Evolutionary conservation across 2,888 invertebrate species (phyloP).

Genomic region (Dorcus hopei): DNA sequence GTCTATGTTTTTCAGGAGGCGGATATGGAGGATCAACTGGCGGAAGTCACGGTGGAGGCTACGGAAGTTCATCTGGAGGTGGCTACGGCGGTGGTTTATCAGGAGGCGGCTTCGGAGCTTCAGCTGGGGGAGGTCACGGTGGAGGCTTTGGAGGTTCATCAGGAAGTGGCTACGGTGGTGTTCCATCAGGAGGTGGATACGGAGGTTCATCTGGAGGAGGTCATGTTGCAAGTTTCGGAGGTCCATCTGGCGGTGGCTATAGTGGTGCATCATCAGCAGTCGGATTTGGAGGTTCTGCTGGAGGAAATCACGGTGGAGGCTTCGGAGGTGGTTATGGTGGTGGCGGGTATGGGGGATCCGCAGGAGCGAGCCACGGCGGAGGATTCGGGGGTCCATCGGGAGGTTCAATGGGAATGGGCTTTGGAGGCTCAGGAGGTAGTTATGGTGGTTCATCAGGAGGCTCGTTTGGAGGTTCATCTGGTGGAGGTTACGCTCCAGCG

Average conservation of each 20-base stretch:
- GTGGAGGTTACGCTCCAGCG: neutral
- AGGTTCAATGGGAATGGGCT: neutral
- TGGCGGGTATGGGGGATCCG: neutral
- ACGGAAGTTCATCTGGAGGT: neutral
- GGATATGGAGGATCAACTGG: neutral
- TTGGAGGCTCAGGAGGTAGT: too few species aligned
- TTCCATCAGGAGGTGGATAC: neutral
- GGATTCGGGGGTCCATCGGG: neutral
- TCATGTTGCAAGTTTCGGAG: neutral
- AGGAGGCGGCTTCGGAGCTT: neutral
- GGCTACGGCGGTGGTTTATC: neutral
- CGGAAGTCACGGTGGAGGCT: slow-evolving; percentile 1
- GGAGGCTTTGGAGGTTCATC: slow-evolving; percentile 1
- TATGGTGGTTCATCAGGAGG: neutral
- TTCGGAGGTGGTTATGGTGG: neutral
- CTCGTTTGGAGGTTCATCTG: neutral
- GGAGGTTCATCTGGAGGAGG: slow-evolving; percentile 1
- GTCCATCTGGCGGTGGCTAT: neutral
- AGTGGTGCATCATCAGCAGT: neutral
- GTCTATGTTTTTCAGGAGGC: too few species aligned
- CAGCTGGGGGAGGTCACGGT: neutral
- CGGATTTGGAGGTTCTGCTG: neutral
- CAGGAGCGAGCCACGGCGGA: neutral
- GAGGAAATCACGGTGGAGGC: neutral
- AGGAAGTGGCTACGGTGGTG: neutral